Evolutionary conservation across 2,113 vertebrate species (phyloP).

Genomic region (Hippocampus zosterae): DNA sequence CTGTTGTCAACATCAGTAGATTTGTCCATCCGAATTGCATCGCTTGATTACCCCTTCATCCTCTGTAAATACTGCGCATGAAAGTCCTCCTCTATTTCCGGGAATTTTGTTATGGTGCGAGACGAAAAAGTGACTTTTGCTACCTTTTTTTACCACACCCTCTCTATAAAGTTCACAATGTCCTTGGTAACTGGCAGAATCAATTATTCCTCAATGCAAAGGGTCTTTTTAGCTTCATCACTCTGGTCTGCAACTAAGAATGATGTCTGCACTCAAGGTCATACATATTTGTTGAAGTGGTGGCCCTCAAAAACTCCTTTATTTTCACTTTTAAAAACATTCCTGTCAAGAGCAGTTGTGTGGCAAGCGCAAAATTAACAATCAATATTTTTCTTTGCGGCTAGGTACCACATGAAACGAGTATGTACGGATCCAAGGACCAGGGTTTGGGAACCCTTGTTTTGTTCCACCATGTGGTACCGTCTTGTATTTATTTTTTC

Average conservation of each 20-base stretch:
- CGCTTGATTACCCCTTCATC: neutral
- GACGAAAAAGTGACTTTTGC: neutral
- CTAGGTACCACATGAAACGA: no score
- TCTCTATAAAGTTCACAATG: neutral
- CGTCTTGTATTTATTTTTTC: conserved; percentile 1
- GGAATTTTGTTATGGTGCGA: neutral
- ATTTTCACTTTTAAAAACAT: no score
- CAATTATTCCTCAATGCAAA: neutral
- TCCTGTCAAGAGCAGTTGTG: no score
- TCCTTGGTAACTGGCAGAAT: neutral
- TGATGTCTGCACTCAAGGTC: neutral
- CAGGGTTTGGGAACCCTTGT: neutral
- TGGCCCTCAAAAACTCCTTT: neutral
- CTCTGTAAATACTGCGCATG: neutral
- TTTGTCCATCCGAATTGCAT: neutral
- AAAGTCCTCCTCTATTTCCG: neutral
- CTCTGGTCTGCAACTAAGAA: neutral
- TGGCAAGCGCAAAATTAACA: no score
- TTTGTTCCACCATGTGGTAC: neutral
- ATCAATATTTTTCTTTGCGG: no score
- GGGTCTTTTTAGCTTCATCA: neutral
- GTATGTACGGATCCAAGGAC: no score
- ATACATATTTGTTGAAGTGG: neutral
- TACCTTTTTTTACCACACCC: neutral
- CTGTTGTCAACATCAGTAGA: neutral